Percentiles rank a stretch among this genome's conserved stretches.
phyloP scores from a whole-genome alignment of 2,113 vertebrate genomes.

The Protobothrops mucrosquamatus region DNA sequence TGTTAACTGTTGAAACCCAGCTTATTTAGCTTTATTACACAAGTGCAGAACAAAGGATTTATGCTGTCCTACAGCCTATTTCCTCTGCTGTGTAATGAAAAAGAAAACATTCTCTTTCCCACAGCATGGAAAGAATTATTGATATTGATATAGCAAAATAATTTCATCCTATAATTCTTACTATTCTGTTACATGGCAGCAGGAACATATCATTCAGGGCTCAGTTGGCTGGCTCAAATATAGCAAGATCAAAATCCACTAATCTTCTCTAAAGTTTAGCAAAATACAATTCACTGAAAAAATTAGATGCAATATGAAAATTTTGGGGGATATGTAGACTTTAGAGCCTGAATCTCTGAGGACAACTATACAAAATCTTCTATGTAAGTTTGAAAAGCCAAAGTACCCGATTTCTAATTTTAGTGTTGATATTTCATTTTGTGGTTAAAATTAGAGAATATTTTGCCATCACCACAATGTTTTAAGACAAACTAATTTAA shows the following conservation, averaged over 20 bases:
- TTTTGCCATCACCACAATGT: background rate
- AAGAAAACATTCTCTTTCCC: background rate
- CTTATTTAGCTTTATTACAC: slow-evolving; percentile 7
- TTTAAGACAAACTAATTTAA: background rate
- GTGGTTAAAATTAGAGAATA: background rate
- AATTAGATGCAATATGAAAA: background rate
- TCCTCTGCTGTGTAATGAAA: background rate
- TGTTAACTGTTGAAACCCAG: slow-evolving; percentile 59
- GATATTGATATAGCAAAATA: background rate
- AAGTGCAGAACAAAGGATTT: background rate
- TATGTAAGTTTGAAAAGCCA: background rate
- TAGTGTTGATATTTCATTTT: background rate
- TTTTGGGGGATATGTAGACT: background rate
- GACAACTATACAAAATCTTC: background rate
- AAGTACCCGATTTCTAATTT: background rate
- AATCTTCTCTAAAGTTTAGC: background rate
- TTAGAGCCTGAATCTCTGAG: background rate
- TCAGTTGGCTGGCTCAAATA: background rate
- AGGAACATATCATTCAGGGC: background rate
- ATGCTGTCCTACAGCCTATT: background rate
- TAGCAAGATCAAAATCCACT: background rate
- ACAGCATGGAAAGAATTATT: background rate
- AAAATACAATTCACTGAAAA: background rate
- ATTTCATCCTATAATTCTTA: background rate
- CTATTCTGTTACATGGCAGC: background rate